Base-by-base conservation (phyloP, 2,888 invertebrate genomes). In the Fabriciana adippe region DNA sequence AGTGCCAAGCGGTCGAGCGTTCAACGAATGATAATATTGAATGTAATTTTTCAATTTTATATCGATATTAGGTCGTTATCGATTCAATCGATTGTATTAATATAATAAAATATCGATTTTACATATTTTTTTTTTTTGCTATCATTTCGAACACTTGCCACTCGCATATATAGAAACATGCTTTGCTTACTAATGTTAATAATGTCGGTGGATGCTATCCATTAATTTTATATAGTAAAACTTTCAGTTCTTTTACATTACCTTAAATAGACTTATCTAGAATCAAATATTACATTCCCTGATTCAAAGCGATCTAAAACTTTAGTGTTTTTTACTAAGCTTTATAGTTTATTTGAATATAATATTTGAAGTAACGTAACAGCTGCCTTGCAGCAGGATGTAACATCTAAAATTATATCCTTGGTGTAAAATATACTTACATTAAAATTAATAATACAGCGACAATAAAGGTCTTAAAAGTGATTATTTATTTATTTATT, bases 191-290 rank as follows among this genome's bases (percentile, higher is more conserved):
- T 15, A 13, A 59, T 26, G 0, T 8, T 47, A 47, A 59, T 15
- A 26, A 48, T 6, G n/a, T 5, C 26, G 31, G 26, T 59, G n/a
- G 11, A 59, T 26, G 16, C n/a, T 11, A 26, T 16, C 31, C 6
- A 16, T 16, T n/a, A 6, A 41, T 41, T 26, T 26, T 26, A 26
- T 21, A 45, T 47, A 57, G 8, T 21, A 45, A 45, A 15, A 16
- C 1, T 56, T 3, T 26, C 26, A 48, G 47, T 48, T 59, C 47
- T n/a, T 59, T 59, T 59, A 48, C 48, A 48, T 48, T 26, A 59
- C 31, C 48, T 14, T 47, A 48, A 18, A 26, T 26, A 11, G 21
- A 47, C 21, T 47, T 47, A 59, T 13, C 0, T 26, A 47, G 21
- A 57, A 15, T 6, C 0, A 57, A 21, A 47, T 57, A 47, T 8